A percentile compares a stretch with the other conserved stretches of the same genome.
These are phyloP conservation scores for Hirtodrosophila trivittata DNA, from an alignment of 2,888 invertebrate species.

Conservation along the genomic window DNA sequence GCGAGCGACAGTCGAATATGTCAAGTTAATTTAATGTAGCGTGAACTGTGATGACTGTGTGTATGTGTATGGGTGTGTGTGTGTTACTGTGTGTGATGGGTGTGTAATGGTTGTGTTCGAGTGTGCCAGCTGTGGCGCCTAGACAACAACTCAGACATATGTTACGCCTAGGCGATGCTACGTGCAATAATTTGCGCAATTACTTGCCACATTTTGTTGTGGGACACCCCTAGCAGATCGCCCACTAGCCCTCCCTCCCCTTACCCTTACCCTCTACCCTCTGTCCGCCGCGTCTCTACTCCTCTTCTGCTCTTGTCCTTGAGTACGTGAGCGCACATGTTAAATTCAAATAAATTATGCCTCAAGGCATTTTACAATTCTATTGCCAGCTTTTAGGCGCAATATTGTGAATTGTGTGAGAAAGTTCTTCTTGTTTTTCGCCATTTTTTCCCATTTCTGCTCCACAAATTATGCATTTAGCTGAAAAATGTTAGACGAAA, in stretches of 20 bases:
- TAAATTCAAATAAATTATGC: conserved; percentile 76
- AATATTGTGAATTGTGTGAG: conserved; percentile 45
- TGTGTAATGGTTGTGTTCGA: conserved; percentile 15
- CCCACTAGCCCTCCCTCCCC: no score
- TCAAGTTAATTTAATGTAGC: conserved; percentile 78
- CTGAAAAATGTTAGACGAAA: conserved; percentile 29
- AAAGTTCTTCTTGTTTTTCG: conserved; percentile 10
- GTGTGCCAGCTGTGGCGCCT: conserved; percentile 57
- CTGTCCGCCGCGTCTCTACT: neutral
- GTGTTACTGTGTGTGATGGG: conserved; percentile 5
- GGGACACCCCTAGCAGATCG: neutral
- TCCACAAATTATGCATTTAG: conserved; percentile 73
- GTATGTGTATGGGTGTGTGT: conserved; percentile 3
- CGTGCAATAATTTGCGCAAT: conserved; percentile 78
- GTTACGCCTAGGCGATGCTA: conserved; percentile 64
- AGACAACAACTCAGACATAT: conserved; percentile 57
- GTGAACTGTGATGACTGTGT: conserved; percentile 58
- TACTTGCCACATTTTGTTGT: conserved; percentile 65
- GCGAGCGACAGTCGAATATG: conserved; percentile 53
- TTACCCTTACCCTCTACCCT: no score
- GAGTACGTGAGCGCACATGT: conserved; percentile 52
- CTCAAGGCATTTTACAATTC: conserved; percentile 69
- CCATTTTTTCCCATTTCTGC: conserved; percentile 3
- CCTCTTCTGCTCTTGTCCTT: conserved; percentile 15
- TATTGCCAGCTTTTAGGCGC: conserved; percentile 66